Evolutionary conservation across 2,797 vertebrate species (phyloP).

Genomic region (Channa striata): DNA sequence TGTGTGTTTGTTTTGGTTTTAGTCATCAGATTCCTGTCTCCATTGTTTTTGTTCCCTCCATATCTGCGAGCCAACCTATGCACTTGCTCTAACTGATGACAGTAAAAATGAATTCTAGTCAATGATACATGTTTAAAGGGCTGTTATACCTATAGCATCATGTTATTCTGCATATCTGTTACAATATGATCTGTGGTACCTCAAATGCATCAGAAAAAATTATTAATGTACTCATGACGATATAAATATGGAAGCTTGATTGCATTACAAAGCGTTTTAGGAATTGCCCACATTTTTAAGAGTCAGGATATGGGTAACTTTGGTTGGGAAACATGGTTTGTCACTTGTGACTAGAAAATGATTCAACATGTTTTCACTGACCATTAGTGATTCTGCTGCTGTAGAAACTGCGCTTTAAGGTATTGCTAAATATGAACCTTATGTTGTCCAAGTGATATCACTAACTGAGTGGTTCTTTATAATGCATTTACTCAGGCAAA

Average conservation of each 20-base stretch:
- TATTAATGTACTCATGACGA: neutral
- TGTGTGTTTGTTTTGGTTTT: neutral
- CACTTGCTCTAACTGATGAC: neutral
- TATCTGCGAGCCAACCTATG: neutral
- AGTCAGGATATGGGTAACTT: neutral
- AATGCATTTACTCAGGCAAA: neutral
- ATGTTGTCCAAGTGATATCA: neutral
- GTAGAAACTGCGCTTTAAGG: neutral
- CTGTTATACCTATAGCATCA: neutral
- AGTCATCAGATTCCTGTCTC: neutral
- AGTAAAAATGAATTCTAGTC: neutral
- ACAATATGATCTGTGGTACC: neutral
- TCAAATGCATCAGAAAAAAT: too few relatives aligned
- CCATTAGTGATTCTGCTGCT: neutral
- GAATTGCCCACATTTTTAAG: neutral
- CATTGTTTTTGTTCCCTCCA: neutral
- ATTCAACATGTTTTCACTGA: neutral
- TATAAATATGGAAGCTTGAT: neutral
- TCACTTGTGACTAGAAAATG: conserved; percentile 5
- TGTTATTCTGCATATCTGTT: neutral
- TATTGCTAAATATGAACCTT: neutral
- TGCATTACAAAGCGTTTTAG: neutral
- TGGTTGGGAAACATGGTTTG: conserved; percentile 9
- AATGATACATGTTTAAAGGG: conserved; percentile 2
- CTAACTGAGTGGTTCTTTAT: too few relatives aligned